These are phyloP conservation scores for Byasa hedistus DNA, from an alignment of 2,888 invertebrate genomes.

Conservation along the genomic window DNA sequence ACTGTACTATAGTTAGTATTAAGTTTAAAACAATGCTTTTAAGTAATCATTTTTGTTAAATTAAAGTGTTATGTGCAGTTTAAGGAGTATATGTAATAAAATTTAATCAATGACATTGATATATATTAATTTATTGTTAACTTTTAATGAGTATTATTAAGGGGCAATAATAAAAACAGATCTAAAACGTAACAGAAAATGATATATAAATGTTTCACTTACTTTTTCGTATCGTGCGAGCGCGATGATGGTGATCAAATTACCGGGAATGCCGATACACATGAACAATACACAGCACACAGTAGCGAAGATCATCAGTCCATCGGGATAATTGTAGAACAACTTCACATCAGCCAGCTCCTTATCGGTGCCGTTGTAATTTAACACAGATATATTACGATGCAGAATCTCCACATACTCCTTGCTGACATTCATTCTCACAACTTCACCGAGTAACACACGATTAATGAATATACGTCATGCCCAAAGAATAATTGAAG, in stretches of 20 bases:
- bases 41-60: no score
- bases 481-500: constrained; percentile 48
- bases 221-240: constrained; percentile 88
- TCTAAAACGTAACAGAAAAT: background rate
- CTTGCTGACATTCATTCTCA: constrained; percentile 34
- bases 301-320: constrained; percentile 84
- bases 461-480: constrained; percentile 41
- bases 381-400: constrained; percentile 25
- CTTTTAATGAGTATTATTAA: background rate
- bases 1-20: no score
- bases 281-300: constrained; percentile 86
- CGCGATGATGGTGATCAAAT: constrained; percentile 87
- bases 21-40: no score
- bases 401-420: constrained; percentile 23
- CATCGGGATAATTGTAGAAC: constrained; percentile 84
- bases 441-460: constrained; percentile 40
- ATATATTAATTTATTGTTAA: no score
- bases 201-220: constrained; percentile 41
- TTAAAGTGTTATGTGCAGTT: no score
- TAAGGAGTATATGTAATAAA: no score
- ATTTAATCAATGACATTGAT: no score
- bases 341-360: constrained; percentile 67
- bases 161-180: background rate
- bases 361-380: constrained; percentile 43
- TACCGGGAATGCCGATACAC: constrained; percentile 88